phyloP scores from a whole-genome alignment of 2,888 invertebrate genomes.

The Xestia rhomboidea region DNA sequence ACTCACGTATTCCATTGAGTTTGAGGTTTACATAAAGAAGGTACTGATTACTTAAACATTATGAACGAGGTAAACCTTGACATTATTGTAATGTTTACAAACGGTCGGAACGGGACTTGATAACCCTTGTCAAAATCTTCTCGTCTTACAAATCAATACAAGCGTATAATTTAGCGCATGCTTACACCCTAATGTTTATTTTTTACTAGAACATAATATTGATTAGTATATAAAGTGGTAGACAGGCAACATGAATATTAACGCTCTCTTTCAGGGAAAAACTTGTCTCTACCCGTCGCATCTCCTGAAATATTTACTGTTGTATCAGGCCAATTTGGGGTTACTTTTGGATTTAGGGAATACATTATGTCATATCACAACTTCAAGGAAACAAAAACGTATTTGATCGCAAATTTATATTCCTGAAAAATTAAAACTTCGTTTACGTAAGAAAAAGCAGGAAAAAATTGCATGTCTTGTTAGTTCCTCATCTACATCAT shows the following conservation, averaged over 20 bases:
- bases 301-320: neutral
- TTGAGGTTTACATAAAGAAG: conserved; percentile 5
- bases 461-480: no score
- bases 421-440: neutral
- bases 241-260: neutral
- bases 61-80: conserved; percentile 34
- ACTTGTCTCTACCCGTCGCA: neutral
- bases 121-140: conserved; percentile 36
- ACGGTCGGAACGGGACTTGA: conserved; percentile 14
- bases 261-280: neutral
- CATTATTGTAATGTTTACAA: conserved; percentile 24
- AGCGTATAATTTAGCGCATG: conserved; percentile 57
- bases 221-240: neutral
- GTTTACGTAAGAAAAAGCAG: neutral
- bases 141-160: conserved; percentile 51
- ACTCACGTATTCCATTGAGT: conserved; percentile 46
- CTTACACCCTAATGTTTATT: conserved; percentile 41
- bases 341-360: neutral
- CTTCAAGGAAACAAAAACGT: neutral
- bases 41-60: conserved; percentile 28
- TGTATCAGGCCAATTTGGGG: neutral
- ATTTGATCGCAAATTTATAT: neutral
- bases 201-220: conserved; percentile 9
- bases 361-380: neutral
- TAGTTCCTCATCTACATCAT: neutral